A percentile compares a stretch with the other conserved stretches of the same genome.
These are phyloP conservation scores for Parauchenoglanis punctatus DNA, from an alignment of 2,797 vertebrate species.

Conservation along the genomic window DNA sequence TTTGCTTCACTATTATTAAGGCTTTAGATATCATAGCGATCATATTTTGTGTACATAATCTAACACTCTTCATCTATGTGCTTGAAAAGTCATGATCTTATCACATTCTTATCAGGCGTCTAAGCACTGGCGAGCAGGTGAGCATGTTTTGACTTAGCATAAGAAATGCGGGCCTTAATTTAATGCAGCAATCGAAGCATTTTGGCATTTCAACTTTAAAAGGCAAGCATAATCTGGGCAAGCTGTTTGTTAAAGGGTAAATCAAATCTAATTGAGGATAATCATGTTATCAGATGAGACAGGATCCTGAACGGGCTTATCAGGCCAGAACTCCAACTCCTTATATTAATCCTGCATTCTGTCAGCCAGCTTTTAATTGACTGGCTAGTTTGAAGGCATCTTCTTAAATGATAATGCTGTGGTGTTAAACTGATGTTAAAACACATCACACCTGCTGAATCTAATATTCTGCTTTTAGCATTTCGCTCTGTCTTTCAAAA, in stretches of 20 bases:
- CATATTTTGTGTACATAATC: conserved; percentile 61
- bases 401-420: conserved; percentile 75
- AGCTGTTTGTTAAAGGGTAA: conserved; percentile 75
- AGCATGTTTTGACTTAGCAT: conserved; percentile 59
- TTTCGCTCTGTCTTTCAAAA: conserved; percentile 57
- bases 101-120: conserved; percentile 51
- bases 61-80: conserved; percentile 36
- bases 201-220: conserved; percentile 75
- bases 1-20: neutral
- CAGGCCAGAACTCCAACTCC: conserved; percentile 71
- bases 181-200: conserved; percentile 66
- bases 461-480: conserved; percentile 55
- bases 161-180: conserved; percentile 52
- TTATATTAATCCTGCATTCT: conserved; percentile 78
- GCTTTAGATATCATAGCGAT: conserved; percentile 22
- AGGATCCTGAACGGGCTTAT: conserved; percentile 80
- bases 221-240: conserved; percentile 68
- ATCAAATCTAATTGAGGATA: conserved; percentile 75
- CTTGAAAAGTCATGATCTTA: conserved; percentile 55
- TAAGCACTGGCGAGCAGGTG: conserved; percentile 36
- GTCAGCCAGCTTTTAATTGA: conserved; percentile 78
- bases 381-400: conserved; percentile 67
- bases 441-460: conserved; percentile 66
- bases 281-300: conserved; percentile 84
- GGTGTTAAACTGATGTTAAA: conserved; percentile 70